Conservation (phyloP, 2,888 invertebrate genomes). For the Tenthredo amoena region DNA sequence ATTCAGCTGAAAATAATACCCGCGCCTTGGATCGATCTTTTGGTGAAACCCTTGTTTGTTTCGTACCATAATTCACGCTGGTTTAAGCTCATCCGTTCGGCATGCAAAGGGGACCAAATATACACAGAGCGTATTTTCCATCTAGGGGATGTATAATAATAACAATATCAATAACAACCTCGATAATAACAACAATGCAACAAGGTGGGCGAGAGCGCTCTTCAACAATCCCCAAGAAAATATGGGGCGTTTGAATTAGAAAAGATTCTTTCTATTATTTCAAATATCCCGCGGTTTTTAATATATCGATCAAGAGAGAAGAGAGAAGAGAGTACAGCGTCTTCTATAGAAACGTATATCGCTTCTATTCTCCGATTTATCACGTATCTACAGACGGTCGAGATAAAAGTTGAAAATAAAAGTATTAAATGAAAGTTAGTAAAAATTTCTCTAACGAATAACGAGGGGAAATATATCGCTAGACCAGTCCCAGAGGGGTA, state of each 20-base stretch:
- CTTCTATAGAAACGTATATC: not conserved
- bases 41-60: conserved; percentile 25
- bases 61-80: conserved; percentile 32
- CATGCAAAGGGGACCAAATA: not conserved
- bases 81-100: conserved; percentile 18
- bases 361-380: not conserved
- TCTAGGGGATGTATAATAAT: not conserved
- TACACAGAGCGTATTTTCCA: not conserved
- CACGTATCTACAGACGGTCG: not conserved
- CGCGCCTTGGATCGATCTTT: conserved; percentile 30
- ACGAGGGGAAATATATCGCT: not conserved
- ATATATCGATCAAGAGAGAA: not conserved
- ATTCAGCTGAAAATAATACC: conserved; percentile 22
- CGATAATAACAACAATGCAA: not conserved
- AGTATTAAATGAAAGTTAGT: not conserved
- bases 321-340: not conserved
- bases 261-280: not conserved
- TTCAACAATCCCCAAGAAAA: not conserved
- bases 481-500: not conserved
- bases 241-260: not conserved
- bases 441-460: not conserved
- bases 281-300: not conserved
- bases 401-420: not conserved
- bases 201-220: not conserved
- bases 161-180: not conserved